Conservation (phyloP, 2,113 vertebrate genomes). For the Charina bottae region DNA sequence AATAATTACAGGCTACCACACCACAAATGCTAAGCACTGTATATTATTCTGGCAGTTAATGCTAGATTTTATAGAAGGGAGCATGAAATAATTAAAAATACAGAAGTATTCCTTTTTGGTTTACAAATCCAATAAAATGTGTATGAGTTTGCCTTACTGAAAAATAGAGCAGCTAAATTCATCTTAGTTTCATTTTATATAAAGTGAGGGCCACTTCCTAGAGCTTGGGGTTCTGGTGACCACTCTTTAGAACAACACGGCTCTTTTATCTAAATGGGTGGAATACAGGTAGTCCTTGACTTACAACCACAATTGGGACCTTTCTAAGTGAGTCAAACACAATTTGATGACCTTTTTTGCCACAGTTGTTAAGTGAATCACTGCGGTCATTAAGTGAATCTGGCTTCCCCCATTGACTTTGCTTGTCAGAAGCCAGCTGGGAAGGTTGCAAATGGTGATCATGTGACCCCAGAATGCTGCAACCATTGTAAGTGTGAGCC, state of each 20-base stretch:
- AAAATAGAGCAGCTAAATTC: background rate
- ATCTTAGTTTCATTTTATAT: background rate
- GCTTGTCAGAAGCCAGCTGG: no score
- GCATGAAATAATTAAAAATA: background rate
- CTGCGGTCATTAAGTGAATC: no score
- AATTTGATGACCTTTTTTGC: no score
- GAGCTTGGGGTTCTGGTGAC: background rate
- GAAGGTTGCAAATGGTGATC: no score
- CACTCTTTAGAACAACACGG: background rate
- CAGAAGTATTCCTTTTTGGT: background rate
- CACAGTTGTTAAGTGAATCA: no score
- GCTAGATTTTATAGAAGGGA: background rate
- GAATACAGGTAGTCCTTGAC: no score
- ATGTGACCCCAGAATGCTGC: no score
- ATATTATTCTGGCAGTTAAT: background rate
- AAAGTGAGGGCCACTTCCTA: background rate
- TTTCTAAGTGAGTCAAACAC: no score
- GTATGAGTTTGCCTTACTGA: background rate
- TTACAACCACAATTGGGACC: no score
- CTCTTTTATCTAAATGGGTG: background rate
- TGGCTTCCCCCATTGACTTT: no score
- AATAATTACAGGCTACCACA: background rate
- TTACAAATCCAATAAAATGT: background rate
- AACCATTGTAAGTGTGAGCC: no score
- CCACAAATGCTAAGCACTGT: background rate